These are phyloP conservation scores for Harpagifer antarcticus DNA, from an alignment of 2,797 vertebrate genomes.

Conservation along the genomic window DNA sequence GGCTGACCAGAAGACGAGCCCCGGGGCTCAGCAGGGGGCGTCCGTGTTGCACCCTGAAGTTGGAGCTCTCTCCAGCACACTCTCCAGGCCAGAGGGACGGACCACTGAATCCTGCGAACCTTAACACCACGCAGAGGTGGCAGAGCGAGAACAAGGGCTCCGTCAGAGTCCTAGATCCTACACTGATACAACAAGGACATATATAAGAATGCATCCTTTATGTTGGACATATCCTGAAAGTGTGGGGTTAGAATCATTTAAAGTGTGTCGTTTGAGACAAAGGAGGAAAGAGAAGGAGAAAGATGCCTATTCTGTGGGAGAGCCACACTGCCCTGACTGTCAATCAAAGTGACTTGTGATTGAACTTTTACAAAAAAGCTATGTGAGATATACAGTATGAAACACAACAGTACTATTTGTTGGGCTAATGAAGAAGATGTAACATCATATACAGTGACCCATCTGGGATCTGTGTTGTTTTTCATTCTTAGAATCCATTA, in stretches of 20 bases:
- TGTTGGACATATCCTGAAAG: conserved; percentile 7
- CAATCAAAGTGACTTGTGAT: conserved; percentile 23
- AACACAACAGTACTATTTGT: conserved; percentile 28
- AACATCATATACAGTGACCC: conserved; percentile 40
- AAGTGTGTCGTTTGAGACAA: conserved; percentile 11
- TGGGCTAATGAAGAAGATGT: conserved; percentile 33
- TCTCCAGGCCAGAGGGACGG: conserved; percentile 60
- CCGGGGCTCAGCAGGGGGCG: conserved; percentile 71
- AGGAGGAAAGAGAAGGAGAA: conserved; percentile 8
- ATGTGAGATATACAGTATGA: conserved; percentile 32
- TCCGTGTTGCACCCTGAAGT: conserved; percentile 44
- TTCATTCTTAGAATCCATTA: conserved; percentile 45
- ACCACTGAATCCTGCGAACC: conserved; percentile 64
- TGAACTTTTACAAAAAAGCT: conserved; percentile 35
- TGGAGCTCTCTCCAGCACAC: conserved; percentile 34
- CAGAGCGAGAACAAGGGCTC: conserved; percentile 82
- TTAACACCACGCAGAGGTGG: conserved; percentile 76
- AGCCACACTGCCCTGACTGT: conserved; percentile 26
- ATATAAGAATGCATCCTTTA: conserved; percentile 18
- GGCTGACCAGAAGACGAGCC: conserved; percentile 84
- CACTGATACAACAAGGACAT: conserved; percentile 43
- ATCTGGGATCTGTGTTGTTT: conserved; percentile 60
- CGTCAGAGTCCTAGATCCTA: conserved; percentile 44
- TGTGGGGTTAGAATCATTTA: conserved; percentile 8
- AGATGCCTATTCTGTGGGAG: conserved; percentile 26